Conservation (phyloP, 2,797 vertebrate species). For the Falco naumanni region DNA sequence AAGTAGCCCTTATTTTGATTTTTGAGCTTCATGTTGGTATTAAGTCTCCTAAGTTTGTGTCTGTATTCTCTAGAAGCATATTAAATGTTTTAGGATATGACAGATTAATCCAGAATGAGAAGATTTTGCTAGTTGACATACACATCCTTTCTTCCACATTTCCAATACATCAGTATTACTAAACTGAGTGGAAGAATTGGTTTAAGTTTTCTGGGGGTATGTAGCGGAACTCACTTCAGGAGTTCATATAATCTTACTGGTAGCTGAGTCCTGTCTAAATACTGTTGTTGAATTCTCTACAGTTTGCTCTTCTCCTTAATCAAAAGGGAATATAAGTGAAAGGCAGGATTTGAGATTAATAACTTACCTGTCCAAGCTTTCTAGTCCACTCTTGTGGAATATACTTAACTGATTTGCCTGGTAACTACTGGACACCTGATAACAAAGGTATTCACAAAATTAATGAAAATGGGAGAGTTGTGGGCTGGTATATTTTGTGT, state of each 20-base stretch:
- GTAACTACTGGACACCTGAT: background rate
- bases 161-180: background rate
- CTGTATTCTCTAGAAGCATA: fast-evolving
- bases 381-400: background rate
- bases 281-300: background rate
- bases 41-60: background rate
- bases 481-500: background rate
- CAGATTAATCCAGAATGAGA: background rate
- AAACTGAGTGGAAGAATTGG: background rate
- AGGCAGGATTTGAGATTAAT: background rate
- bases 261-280: background rate
- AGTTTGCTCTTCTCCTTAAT: background rate
- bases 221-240: background rate
- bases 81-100: background rate
- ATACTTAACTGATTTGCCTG: background rate
- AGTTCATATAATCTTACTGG: background rate
- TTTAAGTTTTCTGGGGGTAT: background rate
- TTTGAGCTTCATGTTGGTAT: background rate
- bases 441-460: background rate
- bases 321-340: background rate
- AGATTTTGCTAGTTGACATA: background rate
- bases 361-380: background rate
- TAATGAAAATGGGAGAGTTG: background rate
- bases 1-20: background rate
- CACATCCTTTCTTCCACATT: background rate